Percentiles rank a stretch among this genome's conserved stretches.
Evolutionary conservation across 2,113 vertebrate genomes (phyloP).

Genomic region (Eubucco bourcierii): DNA sequence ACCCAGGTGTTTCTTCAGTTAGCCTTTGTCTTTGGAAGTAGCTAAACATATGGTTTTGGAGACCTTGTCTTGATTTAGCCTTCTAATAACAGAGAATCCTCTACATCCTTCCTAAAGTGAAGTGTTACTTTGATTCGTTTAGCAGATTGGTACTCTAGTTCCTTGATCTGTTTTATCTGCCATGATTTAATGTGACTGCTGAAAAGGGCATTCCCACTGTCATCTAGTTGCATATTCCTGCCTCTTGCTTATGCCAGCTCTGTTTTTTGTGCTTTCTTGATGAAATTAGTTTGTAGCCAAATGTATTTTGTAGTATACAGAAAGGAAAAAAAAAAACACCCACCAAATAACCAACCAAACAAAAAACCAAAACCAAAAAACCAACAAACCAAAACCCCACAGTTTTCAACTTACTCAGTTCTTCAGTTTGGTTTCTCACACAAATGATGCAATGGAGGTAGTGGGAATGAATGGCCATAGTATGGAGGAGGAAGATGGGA

Average conservation of each 20-base stretch:
- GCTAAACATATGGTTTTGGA: not conserved
- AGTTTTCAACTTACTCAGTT: not conserved
- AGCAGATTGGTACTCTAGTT: not conserved
- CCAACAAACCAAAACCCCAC: not conserved
- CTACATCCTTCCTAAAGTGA: not conserved
- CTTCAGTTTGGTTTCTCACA: not conserved
- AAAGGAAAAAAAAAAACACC: not conserved
- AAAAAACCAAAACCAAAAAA: too few relatives aligned
- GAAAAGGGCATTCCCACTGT: conserved; percentile 1
- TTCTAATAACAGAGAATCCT: not conserved
- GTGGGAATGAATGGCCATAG: not conserved
- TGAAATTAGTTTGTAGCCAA: conserved; percentile 13
- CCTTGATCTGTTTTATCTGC: conserved; percentile 17
- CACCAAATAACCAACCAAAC: too few relatives aligned
- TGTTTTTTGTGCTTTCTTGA: not conserved
- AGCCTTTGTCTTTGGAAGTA: not conserved
- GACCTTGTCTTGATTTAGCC: not conserved
- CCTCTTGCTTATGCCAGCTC: not conserved
- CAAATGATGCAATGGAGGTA: not conserved
- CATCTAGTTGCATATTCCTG: not conserved
- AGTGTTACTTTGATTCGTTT: conserved; percentile 10
- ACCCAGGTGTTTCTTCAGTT: not conserved
- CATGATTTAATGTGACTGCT: not conserved
- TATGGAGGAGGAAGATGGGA: not conserved
- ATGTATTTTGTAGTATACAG: not conserved